Percentiles rank a stretch among this genome's conserved stretches.
These are phyloP conservation scores for Apodemus speciosus DNA, from an alignment of 2,113 vertebrate genomes.

Conservation along the genomic window DNA sequence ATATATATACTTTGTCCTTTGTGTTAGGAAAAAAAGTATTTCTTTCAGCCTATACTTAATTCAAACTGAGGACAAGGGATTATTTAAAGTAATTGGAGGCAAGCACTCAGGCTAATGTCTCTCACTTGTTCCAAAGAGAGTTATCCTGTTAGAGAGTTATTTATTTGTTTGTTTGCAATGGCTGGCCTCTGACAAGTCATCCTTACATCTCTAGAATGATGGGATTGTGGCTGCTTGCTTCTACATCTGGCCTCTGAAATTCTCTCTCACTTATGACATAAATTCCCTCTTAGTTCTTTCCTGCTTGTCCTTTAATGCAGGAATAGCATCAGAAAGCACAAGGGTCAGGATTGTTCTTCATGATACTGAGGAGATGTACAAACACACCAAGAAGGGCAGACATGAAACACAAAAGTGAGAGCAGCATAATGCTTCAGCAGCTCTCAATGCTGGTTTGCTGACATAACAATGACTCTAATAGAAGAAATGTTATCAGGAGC, in stretches of 20 bases:
- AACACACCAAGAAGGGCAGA: background rate
- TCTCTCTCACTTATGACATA: background rate
- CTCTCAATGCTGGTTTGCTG: background rate
- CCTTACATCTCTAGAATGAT: background rate
- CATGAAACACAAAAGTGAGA: background rate
- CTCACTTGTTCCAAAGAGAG: background rate
- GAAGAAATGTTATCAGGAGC: background rate
- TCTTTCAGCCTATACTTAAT: background rate
- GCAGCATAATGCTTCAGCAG: background rate
- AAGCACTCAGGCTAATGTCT: background rate
- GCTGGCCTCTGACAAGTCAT: no score
- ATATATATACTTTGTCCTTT: background rate
- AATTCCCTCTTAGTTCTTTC: background rate
- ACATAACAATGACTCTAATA: background rate
- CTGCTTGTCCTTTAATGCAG: slow-evolving; percentile 12
- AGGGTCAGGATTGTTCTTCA: background rate
- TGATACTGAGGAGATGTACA: background rate
- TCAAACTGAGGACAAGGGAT: background rate
- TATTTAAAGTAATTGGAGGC: background rate
- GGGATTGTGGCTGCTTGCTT: background rate
- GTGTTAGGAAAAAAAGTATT: background rate
- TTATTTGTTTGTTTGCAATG: background rate
- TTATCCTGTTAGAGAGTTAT: background rate
- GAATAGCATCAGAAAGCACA: background rate
- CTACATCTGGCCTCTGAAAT: background rate